These are phyloP conservation scores for Cryptoleucopteryx plumbea DNA, from an alignment of 2,113 vertebrate species.

Conservation along the genomic window DNA sequence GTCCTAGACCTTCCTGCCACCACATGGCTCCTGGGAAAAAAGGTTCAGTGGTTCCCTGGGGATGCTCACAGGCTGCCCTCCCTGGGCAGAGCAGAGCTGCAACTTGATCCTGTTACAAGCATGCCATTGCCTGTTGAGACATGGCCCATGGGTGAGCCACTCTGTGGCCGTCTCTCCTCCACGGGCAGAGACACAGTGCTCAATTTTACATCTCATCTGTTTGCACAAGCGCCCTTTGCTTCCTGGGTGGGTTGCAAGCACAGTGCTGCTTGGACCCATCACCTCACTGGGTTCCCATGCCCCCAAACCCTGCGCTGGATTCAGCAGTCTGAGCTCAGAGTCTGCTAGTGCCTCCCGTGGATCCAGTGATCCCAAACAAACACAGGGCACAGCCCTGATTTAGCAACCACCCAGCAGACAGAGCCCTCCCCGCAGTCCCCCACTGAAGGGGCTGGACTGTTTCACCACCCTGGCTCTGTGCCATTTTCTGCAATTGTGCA, in stretches of 20 bases:
- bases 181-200: not conserved
- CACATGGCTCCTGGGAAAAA: not conserved
- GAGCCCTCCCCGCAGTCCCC: not conserved
- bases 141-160: not conserved
- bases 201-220: not conserved
- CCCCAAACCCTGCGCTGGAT: not conserved
- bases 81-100: not conserved
- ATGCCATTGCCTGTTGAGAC: not conserved
- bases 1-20: not conserved
- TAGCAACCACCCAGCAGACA: not conserved
- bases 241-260: not conserved
- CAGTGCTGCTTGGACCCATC: not conserved
- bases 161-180: not conserved
- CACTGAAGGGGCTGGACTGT: not conserved
- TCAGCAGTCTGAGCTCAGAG: no score
- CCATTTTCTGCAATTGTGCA: not conserved
- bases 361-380: not conserved
- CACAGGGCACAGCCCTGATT: not conserved
- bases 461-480: not conserved
- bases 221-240: not conserved
- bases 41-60: not conserved
- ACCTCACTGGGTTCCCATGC: not conserved
- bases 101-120: not conserved
- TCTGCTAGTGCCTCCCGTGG: not conserved
- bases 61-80: no score